phyloP scores from a whole-genome alignment of 2,797 vertebrate species.

The Lacerta bilineata region DNA sequence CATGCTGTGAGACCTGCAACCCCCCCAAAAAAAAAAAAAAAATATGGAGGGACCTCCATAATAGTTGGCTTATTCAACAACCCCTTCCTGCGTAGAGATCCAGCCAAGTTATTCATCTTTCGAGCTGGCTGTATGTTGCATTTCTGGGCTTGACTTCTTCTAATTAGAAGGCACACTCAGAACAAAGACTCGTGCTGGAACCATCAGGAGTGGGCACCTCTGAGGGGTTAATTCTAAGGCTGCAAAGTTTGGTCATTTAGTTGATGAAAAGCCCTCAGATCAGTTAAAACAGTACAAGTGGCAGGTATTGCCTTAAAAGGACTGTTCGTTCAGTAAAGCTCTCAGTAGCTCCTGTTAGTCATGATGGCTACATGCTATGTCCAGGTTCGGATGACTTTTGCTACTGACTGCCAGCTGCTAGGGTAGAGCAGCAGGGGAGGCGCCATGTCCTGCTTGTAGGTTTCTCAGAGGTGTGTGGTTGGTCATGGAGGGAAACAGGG shows the following conservation, averaged over 20 bases:
- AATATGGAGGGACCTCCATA: too few species aligned
- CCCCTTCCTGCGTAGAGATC: background rate
- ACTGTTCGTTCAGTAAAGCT: background rate
- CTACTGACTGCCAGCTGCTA: background rate
- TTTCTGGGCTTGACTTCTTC: background rate
- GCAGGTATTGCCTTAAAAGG: background rate
- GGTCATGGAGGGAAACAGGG: background rate
- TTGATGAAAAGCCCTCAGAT: background rate
- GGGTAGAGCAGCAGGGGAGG: constrained; percentile 13
- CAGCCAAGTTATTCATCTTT: background rate
- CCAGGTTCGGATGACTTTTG: too few species aligned
- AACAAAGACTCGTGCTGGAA: background rate
- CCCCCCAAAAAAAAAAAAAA: too few species aligned
- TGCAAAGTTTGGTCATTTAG: background rate
- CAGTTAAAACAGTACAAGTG: background rate
- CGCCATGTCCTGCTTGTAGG: background rate
- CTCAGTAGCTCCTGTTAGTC: background rate
- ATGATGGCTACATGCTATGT: background rate
- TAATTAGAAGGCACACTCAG: background rate
- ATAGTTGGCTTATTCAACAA: background rate
- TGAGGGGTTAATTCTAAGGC: background rate
- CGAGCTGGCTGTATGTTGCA: background rate
- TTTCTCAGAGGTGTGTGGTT: background rate
- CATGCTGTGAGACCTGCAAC: too few species aligned
- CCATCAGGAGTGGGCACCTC: background rate